Evolutionary conservation across 2,113 vertebrate genomes (phyloP), one percentile per base, ranked within the genome.

Genomic region (Myanophis thanlyinensis): DNA sequence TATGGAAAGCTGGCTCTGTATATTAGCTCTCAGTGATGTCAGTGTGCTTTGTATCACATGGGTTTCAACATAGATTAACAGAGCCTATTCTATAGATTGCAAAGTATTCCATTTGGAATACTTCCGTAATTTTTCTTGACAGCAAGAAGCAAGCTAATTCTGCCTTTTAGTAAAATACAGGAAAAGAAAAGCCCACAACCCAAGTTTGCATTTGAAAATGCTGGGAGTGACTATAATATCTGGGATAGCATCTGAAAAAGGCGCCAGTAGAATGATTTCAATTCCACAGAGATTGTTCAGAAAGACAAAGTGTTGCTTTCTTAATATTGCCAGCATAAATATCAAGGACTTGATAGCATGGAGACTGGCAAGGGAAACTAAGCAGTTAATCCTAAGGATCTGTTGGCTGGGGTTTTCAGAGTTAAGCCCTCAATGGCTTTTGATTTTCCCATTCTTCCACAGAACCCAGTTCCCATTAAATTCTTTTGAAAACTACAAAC

Each of bases 1-100:
- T 95, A 95, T 96, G 96, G 95, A 97, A 97, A 97, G 93, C 92
- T 93, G 87, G 44, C 73, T 93, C 85, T 94, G 91, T 7, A 11
- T 52, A 91, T 94, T 53, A 95, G 73, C 54, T 91, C 87, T 94
- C 94, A 49, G 0, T 94, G 93, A 91, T 95, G 94, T 94, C 93
- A 95, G 7, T 0, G 0, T 51, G 91, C 89, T 94, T 95, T 15
- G 3, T 87, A 94, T 3, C 40, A 52, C 88, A 44, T 93, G 91
- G 95, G 93, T 96, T 95, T 93, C 91, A 93, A 92, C 93, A 56
- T 85, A 93, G 89, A 54, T 94, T 85, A 87, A 7, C 12, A 67
- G 0, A 25, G 2, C 62, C 92, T 93, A 44, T 87, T 92, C 54
- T 3, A 0, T 91, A 87, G 85, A 91, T 91, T 93, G 94, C 93